These are phyloP conservation scores for Macrosteles quadrilineatus DNA, from an alignment of 1,140 invertebrate genomes.

Conservation along the genomic window DNA sequence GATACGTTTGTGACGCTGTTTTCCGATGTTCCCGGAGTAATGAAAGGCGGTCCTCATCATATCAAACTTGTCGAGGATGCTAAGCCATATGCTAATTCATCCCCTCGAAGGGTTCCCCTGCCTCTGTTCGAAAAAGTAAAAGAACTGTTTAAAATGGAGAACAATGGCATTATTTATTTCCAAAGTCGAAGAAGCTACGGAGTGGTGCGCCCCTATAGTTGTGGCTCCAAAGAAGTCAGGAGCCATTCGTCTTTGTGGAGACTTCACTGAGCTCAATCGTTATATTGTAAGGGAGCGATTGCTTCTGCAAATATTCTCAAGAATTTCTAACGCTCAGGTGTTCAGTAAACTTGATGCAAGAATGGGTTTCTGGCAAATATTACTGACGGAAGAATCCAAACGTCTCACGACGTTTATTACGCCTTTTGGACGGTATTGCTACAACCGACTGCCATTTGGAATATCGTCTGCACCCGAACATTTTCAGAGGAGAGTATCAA, in stretches of 20 bases:
- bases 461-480: slow-evolving; percentile 9
- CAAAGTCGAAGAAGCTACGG: too few relatives aligned
- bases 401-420: slow-evolving; percentile 19
- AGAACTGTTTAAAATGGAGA: too few relatives aligned
- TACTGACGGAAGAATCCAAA: neutral
- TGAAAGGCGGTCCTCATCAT: too few relatives aligned
- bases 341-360: slow-evolving; percentile 16
- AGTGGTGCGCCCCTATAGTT: too few relatives aligned
- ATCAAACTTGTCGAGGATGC: too few relatives aligned
- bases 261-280: slow-evolving; percentile 17
- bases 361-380: slow-evolving; percentile 1
- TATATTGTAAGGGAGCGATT: neutral
- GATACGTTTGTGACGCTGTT: too few relatives aligned
- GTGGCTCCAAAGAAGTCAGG: too few relatives aligned
- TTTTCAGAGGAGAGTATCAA: slow-evolving; percentile 12
- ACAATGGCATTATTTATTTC: too few relatives aligned
- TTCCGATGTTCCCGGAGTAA: too few relatives aligned
- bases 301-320: neutral
- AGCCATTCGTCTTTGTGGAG: neutral
- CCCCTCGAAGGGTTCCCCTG: too few relatives aligned
- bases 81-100: too few relatives aligned
- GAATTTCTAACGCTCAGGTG: neutral
- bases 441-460: slow-evolving; percentile 21
- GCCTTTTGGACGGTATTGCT: slow-evolving; percentile 23
- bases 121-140: too few relatives aligned